Conservation (phyloP, 2,797 vertebrate species). For the Mus spretus region DNA sequence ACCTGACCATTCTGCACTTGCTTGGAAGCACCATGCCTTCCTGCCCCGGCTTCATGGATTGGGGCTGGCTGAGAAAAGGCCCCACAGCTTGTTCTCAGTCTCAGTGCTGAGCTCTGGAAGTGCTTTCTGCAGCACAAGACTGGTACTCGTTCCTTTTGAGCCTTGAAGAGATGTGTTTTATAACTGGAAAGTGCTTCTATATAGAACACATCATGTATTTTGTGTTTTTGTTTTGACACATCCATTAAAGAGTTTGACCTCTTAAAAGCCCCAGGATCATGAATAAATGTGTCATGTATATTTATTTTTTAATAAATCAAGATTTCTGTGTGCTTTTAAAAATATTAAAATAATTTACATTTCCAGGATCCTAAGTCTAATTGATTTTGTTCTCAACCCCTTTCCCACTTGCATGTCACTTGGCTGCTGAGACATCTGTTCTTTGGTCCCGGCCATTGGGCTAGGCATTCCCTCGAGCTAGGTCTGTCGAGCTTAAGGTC, state of each 20-base stretch:
- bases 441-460: neutral
- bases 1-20: neutral
- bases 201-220: conserved; percentile 30
- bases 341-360: conserved; percentile 76
- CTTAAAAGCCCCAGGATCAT: conserved; percentile 70
- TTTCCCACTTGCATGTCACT: neutral
- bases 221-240: conserved; percentile 47
- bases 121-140: conserved; percentile 48
- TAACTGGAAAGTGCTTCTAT: conserved; percentile 76
- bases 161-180: conserved; percentile 52
- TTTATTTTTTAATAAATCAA: conserved; percentile 83
- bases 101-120: neutral
- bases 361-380: conserved; percentile 60
- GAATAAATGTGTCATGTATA: conserved; percentile 73
- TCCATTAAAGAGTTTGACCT: conserved; percentile 70
- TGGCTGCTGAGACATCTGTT: neutral
- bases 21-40: neutral
- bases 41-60: neutral
- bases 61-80: neutral
- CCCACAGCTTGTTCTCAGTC: neutral
- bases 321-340: conserved; percentile 79
- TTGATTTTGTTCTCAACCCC: conserved; percentile 41
- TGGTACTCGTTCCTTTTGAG: neutral
- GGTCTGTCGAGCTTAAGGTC: neutral
- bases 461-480: neutral